Evolutionary conservation across 1,140 invertebrate genomes (phyloP).

Genomic region (Drosophila tsacasi): DNA sequence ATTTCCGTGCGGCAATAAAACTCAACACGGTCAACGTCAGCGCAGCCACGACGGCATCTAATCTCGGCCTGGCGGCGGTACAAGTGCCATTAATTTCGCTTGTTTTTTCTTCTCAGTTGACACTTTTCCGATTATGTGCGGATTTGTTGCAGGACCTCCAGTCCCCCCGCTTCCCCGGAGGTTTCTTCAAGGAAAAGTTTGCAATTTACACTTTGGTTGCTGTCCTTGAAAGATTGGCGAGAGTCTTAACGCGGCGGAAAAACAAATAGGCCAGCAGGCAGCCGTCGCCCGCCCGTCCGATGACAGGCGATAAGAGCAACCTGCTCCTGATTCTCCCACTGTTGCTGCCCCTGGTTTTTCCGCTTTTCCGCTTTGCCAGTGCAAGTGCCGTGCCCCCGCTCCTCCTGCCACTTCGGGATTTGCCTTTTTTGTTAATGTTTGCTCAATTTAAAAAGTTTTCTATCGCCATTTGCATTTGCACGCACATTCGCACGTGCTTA

Average conservation of each 20-base stretch:
- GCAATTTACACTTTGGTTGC: conserved; percentile 76
- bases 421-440: conserved; percentile 77
- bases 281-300: conserved; percentile 16
- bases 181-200: conserved; percentile 40
- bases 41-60: conserved; percentile 49
- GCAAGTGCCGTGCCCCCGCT: conserved; percentile 20
- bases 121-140: conserved; percentile 81
- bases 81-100: conserved; percentile 82
- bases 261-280: conserved; percentile 72
- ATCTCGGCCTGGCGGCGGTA: conserved; percentile 68
- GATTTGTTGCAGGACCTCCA: conserved; percentile 57
- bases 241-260: conserved; percentile 57
- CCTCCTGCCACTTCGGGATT: conserved; percentile 29
- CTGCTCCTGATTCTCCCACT: conserved; percentile 27
- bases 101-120: conserved; percentile 62
- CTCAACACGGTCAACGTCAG: conserved; percentile 73
- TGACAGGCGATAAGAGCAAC: conserved; percentile 67
- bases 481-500: conserved; percentile 80
- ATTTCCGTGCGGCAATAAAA: conserved; percentile 79
- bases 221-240: conserved; percentile 77
- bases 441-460: conserved; percentile 83
- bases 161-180: neutral
- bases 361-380: conserved; percentile 14
- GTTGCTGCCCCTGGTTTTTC: conserved; percentile 4
- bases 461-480: conserved; percentile 81